These are phyloP conservation scores for Phataginus tetradactyla DNA, from an alignment of 2,797 vertebrate genomes.

Conservation along the genomic window DNA sequence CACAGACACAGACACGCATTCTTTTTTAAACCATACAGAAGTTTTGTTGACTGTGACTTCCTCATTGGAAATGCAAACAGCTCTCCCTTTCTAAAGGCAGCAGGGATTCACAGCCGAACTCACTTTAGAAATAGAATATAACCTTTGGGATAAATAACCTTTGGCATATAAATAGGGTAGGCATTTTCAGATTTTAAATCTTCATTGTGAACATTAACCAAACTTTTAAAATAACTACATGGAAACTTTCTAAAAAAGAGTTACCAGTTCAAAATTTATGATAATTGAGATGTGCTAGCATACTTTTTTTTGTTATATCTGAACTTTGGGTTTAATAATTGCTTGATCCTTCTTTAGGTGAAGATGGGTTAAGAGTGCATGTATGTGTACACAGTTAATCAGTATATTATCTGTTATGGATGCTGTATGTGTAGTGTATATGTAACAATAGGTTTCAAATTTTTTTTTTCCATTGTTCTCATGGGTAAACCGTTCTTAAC, in stretches of 20 bases:
- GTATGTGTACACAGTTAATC: not conserved
- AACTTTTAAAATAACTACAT: not conserved
- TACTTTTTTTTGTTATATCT: not conserved
- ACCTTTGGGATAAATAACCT: constrained; percentile 27
- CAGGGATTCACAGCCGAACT: not conserved
- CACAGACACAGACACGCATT: not conserved
- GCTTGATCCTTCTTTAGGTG: not conserved
- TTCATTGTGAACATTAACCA: not conserved
- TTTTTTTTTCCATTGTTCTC: not conserved
- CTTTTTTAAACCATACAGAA: not conserved
- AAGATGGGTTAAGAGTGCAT: not conserved
- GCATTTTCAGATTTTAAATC: constrained; percentile 16
- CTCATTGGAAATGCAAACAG: not conserved
- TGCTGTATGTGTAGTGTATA: not conserved
- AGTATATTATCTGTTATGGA: not conserved
- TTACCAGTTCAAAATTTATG: constrained; percentile 2
- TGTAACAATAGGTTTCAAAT: not conserved
- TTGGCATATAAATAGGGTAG: not conserved
- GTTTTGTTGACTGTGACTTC: constrained; percentile 2
- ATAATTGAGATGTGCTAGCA: not conserved
- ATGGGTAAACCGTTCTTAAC: not conserved
- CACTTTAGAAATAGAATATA: constrained; percentile 7
- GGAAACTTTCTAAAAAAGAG: not conserved
- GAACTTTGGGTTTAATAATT: not conserved
- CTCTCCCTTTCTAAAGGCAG: not conserved